These are phyloP conservation scores for Heliangelus exortis DNA, from an alignment of 2,797 vertebrate species.

Conservation along the genomic window DNA sequence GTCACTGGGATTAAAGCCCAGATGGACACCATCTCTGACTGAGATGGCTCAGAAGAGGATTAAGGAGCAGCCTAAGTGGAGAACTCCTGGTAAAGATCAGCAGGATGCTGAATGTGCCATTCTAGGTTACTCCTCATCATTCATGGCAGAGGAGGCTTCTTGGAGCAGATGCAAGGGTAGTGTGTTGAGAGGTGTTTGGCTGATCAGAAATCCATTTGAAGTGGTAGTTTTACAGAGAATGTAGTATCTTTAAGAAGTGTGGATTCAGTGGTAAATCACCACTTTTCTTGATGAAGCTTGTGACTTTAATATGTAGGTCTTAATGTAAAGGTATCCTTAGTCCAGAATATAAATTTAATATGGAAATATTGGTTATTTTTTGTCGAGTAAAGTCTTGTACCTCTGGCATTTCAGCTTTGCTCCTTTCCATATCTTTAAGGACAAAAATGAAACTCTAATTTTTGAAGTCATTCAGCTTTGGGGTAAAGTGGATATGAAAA, in stretches of 20 bases:
- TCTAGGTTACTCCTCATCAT: background rate
- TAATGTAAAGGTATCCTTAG: background rate
- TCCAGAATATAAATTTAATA: background rate
- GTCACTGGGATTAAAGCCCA: background rate
- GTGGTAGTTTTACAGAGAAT: background rate
- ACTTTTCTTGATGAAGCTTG: background rate
- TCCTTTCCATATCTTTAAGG: background rate
- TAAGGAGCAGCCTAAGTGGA: background rate
- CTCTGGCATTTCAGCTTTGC: background rate
- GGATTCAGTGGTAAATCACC: background rate
- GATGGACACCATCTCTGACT: background rate
- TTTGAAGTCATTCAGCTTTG: background rate
- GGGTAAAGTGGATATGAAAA: background rate
- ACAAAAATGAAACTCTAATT: background rate
- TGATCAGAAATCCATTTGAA: background rate
- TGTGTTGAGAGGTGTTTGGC: background rate
- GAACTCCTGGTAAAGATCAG: background rate
- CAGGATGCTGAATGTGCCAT: background rate
- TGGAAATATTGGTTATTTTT: background rate
- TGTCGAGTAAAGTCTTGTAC: background rate
- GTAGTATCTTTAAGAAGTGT: background rate
- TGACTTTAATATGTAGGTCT: background rate
- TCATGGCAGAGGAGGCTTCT: background rate
- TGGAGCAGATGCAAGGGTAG: background rate
- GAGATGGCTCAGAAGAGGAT: background rate